Base-by-base conservation (phyloP, 2,113 vertebrate genomes). In the Trichomycterus rosablanca region DNA sequence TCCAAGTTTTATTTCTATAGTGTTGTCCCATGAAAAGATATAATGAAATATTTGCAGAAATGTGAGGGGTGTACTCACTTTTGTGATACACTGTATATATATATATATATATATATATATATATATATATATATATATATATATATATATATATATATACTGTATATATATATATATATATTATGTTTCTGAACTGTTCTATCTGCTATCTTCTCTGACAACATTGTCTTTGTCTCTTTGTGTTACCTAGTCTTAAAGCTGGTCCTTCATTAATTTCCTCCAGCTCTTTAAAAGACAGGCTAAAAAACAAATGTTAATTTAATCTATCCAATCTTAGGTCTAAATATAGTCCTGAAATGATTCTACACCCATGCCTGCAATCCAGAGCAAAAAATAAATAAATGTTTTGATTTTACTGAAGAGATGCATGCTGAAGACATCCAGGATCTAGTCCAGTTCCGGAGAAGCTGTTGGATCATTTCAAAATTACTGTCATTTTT, bases 401-500 rank as follows among this genome's bases (percentile, higher is more conserved):
- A 49, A 24, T 30, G 23, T 42, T 62, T 62, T 20, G 46, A 6
- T 51, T 40, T 30, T 52, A 9, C 16, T 52, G 4, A 30, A 26
- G 15, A 50, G 45, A 9, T 48, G 8, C 22, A 24, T 26, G 19
- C 34, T 23, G 16, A 24, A 46, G 10, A 32, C 20, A 39, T 37
- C n/a, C 11, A 28, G 16, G 10, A 52, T 32, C 5, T 7, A 22
- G 11, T 10, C 46, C n/a, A 35, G 49, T 35, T 63, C 30, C 20
- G 39, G 18, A 22, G 19, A 20, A 7, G 43, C 28, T 44, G 28
- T 1, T 5, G 18, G 35, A 22, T 50, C 23, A 40, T 61, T 35
- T n/a, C 4, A 18, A 63, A 52, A 43, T 35, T 37, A 18, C 39
- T 63, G 18, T 10, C 30, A 14, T 5, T 22, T 63, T 52, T 44